phyloP scores from a whole-genome alignment of 1,140 invertebrate species.

The Aporrectodea caliginosa region DNA sequence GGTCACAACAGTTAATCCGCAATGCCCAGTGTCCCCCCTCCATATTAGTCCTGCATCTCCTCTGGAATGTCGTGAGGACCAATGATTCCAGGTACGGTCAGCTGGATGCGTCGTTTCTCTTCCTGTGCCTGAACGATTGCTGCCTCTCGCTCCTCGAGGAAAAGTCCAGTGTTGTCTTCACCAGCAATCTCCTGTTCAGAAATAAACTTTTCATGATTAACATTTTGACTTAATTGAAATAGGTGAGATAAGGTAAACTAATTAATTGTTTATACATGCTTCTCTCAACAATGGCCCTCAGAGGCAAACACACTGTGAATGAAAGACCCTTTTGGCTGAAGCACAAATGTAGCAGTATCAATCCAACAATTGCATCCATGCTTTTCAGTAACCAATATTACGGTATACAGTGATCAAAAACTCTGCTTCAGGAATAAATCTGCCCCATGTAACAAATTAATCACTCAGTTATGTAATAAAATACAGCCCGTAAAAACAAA shows the following conservation, averaged over 20 bases:
- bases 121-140: slow-evolving; percentile 82
- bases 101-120: slow-evolving; percentile 86
- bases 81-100: slow-evolving; percentile 91
- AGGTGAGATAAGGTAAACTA: no score
- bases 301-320: no score
- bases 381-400: no score
- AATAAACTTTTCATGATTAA: no score
- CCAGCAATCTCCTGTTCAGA: slow-evolving; percentile 98
- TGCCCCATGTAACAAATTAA: neutral
- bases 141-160: slow-evolving; percentile 88
- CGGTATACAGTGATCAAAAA: neutral
- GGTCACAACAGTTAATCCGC: neutral
- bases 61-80: slow-evolving; percentile 93
- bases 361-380: no score
- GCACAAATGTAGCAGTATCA: no score
- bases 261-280: no score
- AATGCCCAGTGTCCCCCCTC: neutral
- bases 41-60: slow-evolving; percentile 84
- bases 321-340: no score
- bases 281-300: no score
- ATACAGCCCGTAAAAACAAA: no score
- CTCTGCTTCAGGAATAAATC: neutral
- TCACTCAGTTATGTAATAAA: no score
- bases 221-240: no score
- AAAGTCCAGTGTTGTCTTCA: slow-evolving; percentile 94